These are phyloP conservation scores for Achlya flavicornis DNA, from an alignment of 2,888 invertebrate genomes.

Conservation along the genomic window DNA sequence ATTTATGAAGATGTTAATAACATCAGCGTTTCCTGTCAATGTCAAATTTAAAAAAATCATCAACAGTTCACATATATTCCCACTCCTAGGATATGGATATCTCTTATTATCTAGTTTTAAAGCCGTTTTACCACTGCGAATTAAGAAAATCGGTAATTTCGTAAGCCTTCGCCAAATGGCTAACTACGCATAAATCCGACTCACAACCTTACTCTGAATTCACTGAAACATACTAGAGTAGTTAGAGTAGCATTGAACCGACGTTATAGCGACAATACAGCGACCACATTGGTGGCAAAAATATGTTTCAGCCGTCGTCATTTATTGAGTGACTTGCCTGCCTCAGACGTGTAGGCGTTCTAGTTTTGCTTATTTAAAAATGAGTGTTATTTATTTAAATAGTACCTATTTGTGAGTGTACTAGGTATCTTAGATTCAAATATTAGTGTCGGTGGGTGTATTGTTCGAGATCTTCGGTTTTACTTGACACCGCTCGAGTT, in stretches of 20 bases:
- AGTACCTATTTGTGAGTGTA: too few relatives aligned
- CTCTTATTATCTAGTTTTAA: too few relatives aligned
- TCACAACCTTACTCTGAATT: background rate
- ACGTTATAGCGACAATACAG: background rate
- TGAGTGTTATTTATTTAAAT: too few relatives aligned
- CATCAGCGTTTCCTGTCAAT: too few relatives aligned
- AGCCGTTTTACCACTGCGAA: too few relatives aligned
- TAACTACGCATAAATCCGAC: background rate
- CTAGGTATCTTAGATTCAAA: background rate
- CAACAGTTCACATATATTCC: too few relatives aligned
- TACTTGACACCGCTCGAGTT: too few relatives aligned
- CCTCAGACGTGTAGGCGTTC: slow-evolving; percentile 3
- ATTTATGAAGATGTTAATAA: too few relatives aligned
- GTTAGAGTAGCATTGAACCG: background rate
- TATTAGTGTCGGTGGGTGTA: background rate
- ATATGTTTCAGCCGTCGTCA: background rate
- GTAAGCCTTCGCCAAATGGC: background rate
- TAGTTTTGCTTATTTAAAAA: too few relatives aligned
- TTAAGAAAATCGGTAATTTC: background rate
- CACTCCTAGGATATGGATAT: too few relatives aligned
- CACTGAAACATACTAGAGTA: background rate
- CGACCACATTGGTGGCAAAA: background rate
- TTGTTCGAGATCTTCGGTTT: too few relatives aligned
- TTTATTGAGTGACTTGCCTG: slow-evolving; percentile 10
- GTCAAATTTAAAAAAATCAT: too few relatives aligned